These are phyloP conservation scores for Nemotelus pantherinus DNA, from an alignment of 2,888 invertebrate species.

Conservation along the genomic window DNA sequence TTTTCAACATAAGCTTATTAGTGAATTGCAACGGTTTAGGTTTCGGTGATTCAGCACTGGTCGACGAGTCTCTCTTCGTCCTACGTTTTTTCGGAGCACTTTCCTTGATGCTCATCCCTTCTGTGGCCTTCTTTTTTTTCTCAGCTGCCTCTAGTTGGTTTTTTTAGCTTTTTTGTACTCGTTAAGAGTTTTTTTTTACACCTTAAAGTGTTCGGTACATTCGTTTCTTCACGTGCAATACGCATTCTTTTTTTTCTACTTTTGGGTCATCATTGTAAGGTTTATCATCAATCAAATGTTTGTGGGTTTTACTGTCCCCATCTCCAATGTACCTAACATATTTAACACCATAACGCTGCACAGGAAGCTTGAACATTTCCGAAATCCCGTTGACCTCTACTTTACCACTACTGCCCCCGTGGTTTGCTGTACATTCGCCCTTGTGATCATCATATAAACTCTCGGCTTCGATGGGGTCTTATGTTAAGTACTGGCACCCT, in stretches of 20 bases:
- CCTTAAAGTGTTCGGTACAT: background rate
- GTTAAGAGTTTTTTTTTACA: background rate
- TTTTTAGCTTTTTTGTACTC: background rate
- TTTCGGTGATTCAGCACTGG: background rate
- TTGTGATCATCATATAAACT: background rate
- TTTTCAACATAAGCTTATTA: conserved; percentile 1
- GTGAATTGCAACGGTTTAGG: background rate
- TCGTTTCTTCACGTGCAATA: background rate
- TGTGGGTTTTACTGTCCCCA: background rate
- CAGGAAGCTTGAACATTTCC: background rate
- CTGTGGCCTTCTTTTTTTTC: background rate
- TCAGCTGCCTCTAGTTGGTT: too few relatives aligned
- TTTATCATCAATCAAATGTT: background rate
- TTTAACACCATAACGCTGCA: background rate
- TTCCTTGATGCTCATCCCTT: background rate
- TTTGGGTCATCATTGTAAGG: background rate
- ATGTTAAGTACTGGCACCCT: background rate
- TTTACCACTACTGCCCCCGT: background rate
- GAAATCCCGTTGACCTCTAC: background rate
- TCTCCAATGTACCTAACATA: background rate
- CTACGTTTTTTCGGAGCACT: background rate
- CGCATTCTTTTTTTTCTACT: background rate
- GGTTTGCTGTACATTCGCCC: background rate
- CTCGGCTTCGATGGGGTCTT: background rate
- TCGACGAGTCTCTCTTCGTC: background rate